Conservation (phyloP, 37 sponge, comb jelly and placozoan species). For the Tethya wilhelma region DNA sequence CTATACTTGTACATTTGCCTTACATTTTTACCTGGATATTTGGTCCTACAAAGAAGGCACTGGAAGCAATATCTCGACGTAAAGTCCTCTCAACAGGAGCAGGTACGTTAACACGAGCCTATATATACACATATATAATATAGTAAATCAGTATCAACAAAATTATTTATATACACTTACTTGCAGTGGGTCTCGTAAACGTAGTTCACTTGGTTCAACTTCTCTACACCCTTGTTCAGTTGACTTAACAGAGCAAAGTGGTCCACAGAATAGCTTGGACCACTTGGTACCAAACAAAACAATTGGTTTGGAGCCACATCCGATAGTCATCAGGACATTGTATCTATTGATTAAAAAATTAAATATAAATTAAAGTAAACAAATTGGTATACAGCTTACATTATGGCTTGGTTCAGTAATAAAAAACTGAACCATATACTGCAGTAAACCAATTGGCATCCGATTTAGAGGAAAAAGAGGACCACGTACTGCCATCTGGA, state of each 20-base stretch:
- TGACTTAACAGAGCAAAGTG: constrained; percentile 4
- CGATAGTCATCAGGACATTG: constrained; percentile 27
- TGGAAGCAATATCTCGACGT: constrained; percentile 3
- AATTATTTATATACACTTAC: background rate
- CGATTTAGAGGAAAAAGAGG: constrained; percentile 18
- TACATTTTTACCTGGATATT: constrained; percentile 20
- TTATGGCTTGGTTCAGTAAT: constrained; percentile 2
- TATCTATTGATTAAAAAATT: background rate
- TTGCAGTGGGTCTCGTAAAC: background rate
- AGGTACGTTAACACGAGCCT: no score
- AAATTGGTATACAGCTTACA: constrained; percentile 1
- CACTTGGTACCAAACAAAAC: constrained; percentile 33
- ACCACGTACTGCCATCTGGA: constrained; percentile 24
- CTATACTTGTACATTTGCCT: background rate
- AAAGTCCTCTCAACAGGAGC: constrained; percentile 18
- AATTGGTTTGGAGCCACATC: constrained; percentile 25
- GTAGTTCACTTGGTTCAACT: background rate
- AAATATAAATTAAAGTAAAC: background rate
- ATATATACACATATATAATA: no score
- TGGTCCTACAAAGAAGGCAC: background rate
- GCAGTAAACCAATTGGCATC: constrained; percentile 47
- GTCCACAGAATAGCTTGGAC: no score
- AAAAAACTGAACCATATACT: constrained; percentile 40
- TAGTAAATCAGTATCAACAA: no score
- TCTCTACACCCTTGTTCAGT: constrained; percentile 8